A percentile compares a stretch with the other conserved stretches of the same genome.
These are phyloP conservation scores for Amitus sp. DNA, from an alignment of 2,888 invertebrate species.

Conservation along the genomic window DNA sequence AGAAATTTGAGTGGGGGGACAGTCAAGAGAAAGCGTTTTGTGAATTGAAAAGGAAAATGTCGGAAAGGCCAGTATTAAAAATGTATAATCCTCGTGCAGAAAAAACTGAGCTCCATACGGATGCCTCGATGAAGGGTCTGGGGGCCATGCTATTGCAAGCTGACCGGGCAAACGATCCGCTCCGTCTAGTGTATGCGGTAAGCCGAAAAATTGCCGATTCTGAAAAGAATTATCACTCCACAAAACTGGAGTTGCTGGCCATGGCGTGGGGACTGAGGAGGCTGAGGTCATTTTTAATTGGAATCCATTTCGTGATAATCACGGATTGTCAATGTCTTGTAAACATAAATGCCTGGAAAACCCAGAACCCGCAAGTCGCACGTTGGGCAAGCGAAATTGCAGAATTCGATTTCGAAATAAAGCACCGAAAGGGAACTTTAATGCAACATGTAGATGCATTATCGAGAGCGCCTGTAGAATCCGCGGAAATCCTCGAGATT, in stretches of 20 bases:
- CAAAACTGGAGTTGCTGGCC: slow-evolving; percentile 10
- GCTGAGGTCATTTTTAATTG: slow-evolving; percentile 20
- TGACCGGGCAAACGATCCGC: slow-evolving; percentile 26
- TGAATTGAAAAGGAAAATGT: slow-evolving; percentile 4
- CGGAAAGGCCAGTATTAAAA: neutral
- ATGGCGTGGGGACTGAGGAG: slow-evolving; percentile 23
- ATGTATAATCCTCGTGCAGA: slow-evolving; percentile 10
- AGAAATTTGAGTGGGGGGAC: no score
- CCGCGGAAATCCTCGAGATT: neutral
- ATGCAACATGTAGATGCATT: slow-evolving; percentile 41
- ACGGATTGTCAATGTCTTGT: slow-evolving; percentile 43
- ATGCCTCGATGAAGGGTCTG: slow-evolving; percentile 5
- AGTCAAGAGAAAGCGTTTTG: neutral
- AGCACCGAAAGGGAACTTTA: slow-evolving; percentile 18
- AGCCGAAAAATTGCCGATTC: slow-evolving; percentile 16
- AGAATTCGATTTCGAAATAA: slow-evolving; percentile 29
- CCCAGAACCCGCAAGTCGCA: slow-evolving; percentile 41
- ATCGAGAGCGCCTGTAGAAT: slow-evolving; percentile 23
- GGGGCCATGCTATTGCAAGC: slow-evolving; percentile 30
- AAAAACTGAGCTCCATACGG: slow-evolving; percentile 21
- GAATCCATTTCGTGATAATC: neutral
- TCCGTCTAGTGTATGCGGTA: slow-evolving; percentile 42
- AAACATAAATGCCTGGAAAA: slow-evolving; percentile 42
- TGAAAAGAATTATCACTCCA: slow-evolving; percentile 3
- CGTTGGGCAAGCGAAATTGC: slow-evolving; percentile 27